Conservation (phyloP, 2,113 vertebrate genomes). For the Vireo altiloquus region DNA sequence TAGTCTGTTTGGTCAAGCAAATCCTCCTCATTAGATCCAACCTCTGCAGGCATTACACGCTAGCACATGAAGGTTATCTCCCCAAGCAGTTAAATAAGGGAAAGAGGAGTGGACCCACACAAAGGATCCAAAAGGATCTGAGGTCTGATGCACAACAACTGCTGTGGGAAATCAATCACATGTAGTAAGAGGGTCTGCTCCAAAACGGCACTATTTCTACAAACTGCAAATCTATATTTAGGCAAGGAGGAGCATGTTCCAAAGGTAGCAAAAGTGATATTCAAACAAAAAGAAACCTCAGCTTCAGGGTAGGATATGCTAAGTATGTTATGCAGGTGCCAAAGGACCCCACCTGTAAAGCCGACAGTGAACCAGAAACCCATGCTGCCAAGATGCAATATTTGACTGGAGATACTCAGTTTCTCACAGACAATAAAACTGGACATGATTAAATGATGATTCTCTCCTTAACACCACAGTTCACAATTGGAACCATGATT, state of each 20-base stretch:
- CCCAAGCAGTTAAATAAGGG: not conserved
- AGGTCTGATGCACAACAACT: not conserved
- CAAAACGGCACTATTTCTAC: not conserved
- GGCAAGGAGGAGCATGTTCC: not conserved
- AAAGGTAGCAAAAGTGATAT: not conserved
- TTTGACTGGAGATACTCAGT: not conserved
- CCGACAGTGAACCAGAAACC: not conserved
- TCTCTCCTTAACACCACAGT: not conserved
- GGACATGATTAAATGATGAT: not conserved
- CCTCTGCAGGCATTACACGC: not conserved
- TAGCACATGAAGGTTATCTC: not conserved
- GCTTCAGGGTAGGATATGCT: not conserved
- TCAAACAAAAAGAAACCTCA: not conserved
- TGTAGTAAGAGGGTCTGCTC: not conserved
- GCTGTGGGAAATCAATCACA: not conserved
- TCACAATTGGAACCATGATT: not conserved
- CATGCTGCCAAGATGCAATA: not conserved
- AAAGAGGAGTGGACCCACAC: not conserved
- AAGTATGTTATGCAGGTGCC: not conserved
- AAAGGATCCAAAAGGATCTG: not conserved
- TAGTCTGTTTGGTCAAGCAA: not conserved
- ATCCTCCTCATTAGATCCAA: not conserved
- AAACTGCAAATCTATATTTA: not conserved
- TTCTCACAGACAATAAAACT: not conserved
- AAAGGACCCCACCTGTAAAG: not conserved